Conservation (phyloP, 1,140 invertebrate species). For the Philotrypesis tridentata region DNA sequence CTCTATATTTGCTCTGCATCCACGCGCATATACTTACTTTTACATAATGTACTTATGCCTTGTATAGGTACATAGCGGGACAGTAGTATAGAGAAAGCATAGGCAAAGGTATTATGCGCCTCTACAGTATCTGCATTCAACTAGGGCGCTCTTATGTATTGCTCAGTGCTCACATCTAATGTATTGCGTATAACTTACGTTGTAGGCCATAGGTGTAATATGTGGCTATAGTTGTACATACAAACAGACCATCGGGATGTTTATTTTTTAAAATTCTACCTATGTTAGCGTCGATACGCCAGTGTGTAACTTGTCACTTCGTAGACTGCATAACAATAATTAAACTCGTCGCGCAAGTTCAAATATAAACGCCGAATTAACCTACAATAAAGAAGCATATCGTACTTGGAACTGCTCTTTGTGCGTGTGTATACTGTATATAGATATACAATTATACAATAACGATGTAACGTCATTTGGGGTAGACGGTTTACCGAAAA, state of each 20-base stretch:
- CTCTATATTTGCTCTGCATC: no score
- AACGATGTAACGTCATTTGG: no score
- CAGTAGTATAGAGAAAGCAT: background rate
- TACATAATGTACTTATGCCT: no score
- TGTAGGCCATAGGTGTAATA: no score
- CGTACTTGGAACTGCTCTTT: background rate
- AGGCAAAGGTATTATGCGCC: background rate
- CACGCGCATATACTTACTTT: no score
- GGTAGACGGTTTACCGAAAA: no score
- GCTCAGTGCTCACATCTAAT: no score
- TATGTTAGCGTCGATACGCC: background rate
- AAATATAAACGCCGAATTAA: constrained; percentile 15
- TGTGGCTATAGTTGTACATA: background rate
- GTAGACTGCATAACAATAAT: background rate
- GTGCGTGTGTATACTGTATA: background rate
- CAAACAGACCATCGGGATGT: background rate
- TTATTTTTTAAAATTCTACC: constrained; percentile 20
- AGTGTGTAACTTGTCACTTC: background rate
- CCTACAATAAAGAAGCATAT: constrained; percentile 18
- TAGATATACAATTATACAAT: background rate
- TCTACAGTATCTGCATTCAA: background rate
- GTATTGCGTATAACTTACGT: background rate
- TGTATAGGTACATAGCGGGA: no score
- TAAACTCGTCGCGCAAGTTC: background rate
- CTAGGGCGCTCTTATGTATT: background rate